Evolutionary conservation across 2,113 vertebrate genomes (phyloP).

Genomic region (Heteronetta atricapilla): DNA sequence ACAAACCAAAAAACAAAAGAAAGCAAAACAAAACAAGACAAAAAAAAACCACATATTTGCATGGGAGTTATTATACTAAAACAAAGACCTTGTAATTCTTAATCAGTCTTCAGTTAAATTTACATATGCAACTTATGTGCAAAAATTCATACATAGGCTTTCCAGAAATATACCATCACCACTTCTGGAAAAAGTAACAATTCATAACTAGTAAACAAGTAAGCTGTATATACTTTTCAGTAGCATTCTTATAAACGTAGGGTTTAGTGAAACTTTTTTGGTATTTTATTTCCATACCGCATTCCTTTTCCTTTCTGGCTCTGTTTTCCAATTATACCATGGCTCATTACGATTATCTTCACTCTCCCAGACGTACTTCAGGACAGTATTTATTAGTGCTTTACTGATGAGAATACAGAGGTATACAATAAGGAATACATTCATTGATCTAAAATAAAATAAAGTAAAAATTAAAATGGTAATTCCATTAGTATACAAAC

Average conservation of each 20-base stretch:
- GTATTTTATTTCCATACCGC: constrained; percentile 75
- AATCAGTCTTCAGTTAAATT: background rate
- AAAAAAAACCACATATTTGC: background rate
- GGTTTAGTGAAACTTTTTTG: background rate
- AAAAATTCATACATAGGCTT: background rate
- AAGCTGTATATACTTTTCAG: background rate
- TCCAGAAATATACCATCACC: background rate
- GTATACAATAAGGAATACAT: constrained; percentile 93
- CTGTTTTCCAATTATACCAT: constrained; percentile 93
- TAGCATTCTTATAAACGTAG: background rate
- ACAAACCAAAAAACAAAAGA: too few relatives aligned
- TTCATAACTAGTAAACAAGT: background rate
- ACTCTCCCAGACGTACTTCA: constrained; percentile 95
- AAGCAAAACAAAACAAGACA: too few relatives aligned
- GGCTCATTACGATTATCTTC: constrained; percentile 88
- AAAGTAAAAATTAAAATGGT: background rate
- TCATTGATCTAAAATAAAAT: constrained; percentile 88
- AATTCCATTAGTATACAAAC: background rate
- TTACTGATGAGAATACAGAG: constrained; percentile 96
- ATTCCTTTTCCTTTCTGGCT: constrained; percentile 85
- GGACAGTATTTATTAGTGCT: constrained; percentile 89
- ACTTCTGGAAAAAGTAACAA: background rate
- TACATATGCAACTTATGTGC: background rate
- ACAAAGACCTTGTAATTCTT: background rate
- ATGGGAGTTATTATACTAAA: background rate